Percentiles rank a stretch among this genome's conserved stretches.
phyloP scores from a whole-genome alignment of 2,888 invertebrate species.

The Phyto melanocephala region DNA sequence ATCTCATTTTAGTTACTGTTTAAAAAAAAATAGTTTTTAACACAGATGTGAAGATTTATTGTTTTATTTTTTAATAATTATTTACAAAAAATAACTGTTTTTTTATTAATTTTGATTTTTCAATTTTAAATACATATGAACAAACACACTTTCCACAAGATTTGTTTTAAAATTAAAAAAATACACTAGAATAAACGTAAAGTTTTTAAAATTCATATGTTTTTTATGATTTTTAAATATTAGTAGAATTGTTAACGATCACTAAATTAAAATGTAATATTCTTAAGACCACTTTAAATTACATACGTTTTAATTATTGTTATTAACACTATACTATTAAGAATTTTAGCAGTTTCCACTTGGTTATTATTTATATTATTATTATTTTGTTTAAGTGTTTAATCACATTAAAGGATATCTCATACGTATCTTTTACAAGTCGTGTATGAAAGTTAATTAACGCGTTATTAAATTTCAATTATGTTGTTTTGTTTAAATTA shows the following conservation, averaged over 20 bases:
- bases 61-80: too few species aligned
- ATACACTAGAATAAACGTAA: too few species aligned
- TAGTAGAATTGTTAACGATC: not conserved
- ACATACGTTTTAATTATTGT: not conserved
- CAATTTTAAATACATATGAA: too few species aligned
- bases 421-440: not conserved
- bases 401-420: slow-evolving; percentile 27
- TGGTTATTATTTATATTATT: not conserved
- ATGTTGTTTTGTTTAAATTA: not conserved
- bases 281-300: not conserved
- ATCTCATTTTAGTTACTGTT: too few species aligned
- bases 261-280: not conserved
- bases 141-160: too few species aligned
- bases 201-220: not conserved
- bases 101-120: too few species aligned
- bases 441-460: not conserved
- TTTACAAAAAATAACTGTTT: too few species aligned
- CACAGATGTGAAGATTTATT: too few species aligned
- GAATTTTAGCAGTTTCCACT: not conserved
- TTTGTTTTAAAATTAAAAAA: too few species aligned
- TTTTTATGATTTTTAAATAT: not conserved
- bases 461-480: not conserved
- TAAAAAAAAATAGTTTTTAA: too few species aligned
- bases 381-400: slow-evolving; percentile 7
- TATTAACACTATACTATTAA: not conserved